Evolutionary conservation across 2,888 invertebrate species (phyloP).

Genomic region (Chloroclystis v-ata): DNA sequence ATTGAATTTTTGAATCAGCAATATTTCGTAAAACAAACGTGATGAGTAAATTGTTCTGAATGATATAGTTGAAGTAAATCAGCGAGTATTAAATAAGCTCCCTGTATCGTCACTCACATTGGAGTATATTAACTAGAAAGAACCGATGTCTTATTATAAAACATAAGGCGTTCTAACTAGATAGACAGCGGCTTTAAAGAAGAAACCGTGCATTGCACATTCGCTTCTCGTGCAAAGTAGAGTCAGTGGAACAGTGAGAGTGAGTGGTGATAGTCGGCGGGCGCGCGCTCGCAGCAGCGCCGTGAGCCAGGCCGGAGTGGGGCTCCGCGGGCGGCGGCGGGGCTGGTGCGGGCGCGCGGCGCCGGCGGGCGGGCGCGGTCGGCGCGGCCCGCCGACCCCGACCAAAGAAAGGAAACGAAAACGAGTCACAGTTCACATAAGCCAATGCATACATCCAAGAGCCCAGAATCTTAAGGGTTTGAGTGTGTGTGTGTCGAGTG

Average conservation of each 20-base stretch:
- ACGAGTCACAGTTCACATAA: constrained; percentile 78
- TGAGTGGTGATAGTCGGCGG: constrained; percentile 71
- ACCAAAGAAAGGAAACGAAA: constrained; percentile 78
- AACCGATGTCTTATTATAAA: constrained; percentile 60
- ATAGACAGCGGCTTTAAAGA: constrained; percentile 77
- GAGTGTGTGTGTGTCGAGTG: constrained; percentile 70
- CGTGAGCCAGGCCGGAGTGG: constrained; percentile 69
- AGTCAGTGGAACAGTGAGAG: constrained; percentile 62
- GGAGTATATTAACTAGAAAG: constrained; percentile 50
- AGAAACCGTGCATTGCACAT: constrained; percentile 77
- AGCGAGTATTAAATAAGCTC: constrained; percentile 25
- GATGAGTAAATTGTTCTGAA: constrained; percentile 10
- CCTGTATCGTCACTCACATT: constrained; percentile 23
- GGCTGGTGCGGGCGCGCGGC: constrained; percentile 72
- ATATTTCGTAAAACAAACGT: constrained; percentile 2
- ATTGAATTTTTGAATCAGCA: constrained; percentile 5
- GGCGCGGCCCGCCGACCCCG: constrained; percentile 58
- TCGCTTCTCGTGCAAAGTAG: constrained; percentile 76
- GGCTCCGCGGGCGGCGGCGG: constrained; percentile 52
- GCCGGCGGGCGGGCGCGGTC: constrained; percentile 57
- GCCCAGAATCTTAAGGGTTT: constrained; percentile 79
- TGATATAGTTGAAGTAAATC: constrained; percentile 23
- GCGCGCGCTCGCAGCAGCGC: constrained; percentile 43
- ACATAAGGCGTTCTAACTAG: constrained; percentile 76
- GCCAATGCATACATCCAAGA: constrained; percentile 79